Evolutionary conservation across 2,888 invertebrate species (phyloP), one percentile per base, ranked within the genome.

Genomic region (Eristalis pertinax): DNA sequence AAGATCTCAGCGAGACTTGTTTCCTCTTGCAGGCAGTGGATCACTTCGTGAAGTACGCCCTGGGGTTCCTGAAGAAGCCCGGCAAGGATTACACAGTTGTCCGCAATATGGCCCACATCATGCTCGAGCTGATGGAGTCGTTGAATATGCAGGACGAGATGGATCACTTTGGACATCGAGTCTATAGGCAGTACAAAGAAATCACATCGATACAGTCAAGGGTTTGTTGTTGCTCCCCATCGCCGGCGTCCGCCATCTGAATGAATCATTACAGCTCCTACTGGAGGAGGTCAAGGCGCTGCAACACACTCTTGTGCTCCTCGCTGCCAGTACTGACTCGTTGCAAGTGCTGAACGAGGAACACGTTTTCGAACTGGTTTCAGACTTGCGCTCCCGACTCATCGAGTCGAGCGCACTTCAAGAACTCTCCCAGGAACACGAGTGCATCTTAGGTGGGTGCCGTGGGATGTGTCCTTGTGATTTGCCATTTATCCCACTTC

Each of bases 131-230:
- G 1, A 76, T 87, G 84, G 73, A 79, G 3, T 58, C 72, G 22
- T 69, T 84, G 13, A 72, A 87, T 32, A 83, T 84, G 68, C 64
- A 76, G 15, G 79, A 72, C 1, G 87, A 87, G 73, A 73, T 87
- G 41, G 64, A 76, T 8, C n/a, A 68, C 1, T 87, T 87, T 22
- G 35, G 79, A 2, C 24, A 24, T 3, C 15, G 5, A 11, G 56
- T 76, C 0, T 79, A 43, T 38, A 35, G 0, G 19, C 72, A 69
- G 24, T 87, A 64, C 56, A 72, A 19, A 2, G 50, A 50, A 19
- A 50, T 50, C 19, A 50, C n/a, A 5, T 50, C 50, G 2, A 50
- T 19, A 19, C 7, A 50, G n/a, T 50, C 19, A 7, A 79, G 13
- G 22, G 74, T 3, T n/a, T 64, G 2, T 11, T 76, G 35, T 5